Percentiles rank a stretch among this genome's conserved stretches.
phyloP scores from a whole-genome alignment of 2,888 invertebrate genomes.

The Nephrocerus scutellatus region DNA sequence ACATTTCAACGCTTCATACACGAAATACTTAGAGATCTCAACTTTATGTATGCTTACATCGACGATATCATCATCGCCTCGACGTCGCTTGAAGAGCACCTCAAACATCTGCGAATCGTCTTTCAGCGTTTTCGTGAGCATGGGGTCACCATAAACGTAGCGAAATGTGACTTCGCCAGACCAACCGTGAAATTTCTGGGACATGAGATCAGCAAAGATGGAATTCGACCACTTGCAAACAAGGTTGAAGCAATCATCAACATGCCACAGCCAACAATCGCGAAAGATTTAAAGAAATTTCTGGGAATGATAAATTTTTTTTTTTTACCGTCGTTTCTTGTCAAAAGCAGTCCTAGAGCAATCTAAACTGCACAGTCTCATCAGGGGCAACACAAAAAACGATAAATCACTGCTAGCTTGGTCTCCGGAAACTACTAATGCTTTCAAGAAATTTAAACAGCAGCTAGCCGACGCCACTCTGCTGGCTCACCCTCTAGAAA shows the following conservation, averaged over 20 bases:
- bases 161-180: constrained; percentile 15
- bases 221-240: constrained; percentile 15
- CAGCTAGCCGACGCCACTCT: constrained; percentile 12
- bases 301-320: constrained; percentile 24
- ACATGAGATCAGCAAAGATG: constrained; percentile 11
- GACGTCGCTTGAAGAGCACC: constrained; percentile 8
- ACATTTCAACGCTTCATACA: constrained; percentile 18
- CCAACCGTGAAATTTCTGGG: constrained; percentile 12
- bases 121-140: constrained; percentile 6
- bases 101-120: constrained; percentile 3
- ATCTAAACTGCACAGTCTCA: constrained; percentile 10
- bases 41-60: constrained; percentile 12
- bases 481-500: constrained; percentile 9
- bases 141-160: constrained; percentile 11
- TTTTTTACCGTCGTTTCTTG: constrained; percentile 22
- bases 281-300: constrained; percentile 20
- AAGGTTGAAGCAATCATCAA: constrained; percentile 8
- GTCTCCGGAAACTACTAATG: constrained; percentile 6
- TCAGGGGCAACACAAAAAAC: constrained; percentile 19
- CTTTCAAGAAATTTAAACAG: constrained; percentile 18
- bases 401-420: constrained; percentile 15
- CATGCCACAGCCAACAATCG: constrained; percentile 15
- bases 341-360: constrained; percentile 14
- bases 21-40: constrained; percentile 14
- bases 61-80: constrained; percentile 16